Conservation (phyloP, 1,140 invertebrate species). For the Heliconius himera region DNA sequence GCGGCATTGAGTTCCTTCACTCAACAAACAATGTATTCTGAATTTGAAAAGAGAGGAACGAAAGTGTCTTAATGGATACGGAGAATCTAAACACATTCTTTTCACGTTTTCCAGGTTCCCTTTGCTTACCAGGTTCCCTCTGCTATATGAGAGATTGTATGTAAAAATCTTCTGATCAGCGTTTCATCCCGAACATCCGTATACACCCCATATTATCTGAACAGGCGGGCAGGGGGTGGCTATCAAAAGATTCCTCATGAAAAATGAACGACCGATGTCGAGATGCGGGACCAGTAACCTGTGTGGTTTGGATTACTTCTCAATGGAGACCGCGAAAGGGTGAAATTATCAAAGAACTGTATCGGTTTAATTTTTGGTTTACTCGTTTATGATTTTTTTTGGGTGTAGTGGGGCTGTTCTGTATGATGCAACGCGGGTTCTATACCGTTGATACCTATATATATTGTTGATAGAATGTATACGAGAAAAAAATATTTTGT, state of each 20-base stretch:
- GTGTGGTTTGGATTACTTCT: slow-evolving; percentile 59
- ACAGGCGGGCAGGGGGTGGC: slow-evolving; percentile 52
- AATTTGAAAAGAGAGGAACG: no score
- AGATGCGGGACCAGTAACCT: slow-evolving; percentile 62
- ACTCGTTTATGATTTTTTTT: neutral
- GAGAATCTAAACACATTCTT: no score
- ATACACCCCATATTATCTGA: slow-evolving; percentile 58
- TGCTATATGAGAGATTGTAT: neutral
- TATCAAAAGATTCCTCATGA: slow-evolving; percentile 77
- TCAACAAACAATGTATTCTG: no score
- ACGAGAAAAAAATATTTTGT: no score
- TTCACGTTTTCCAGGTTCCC: no score
- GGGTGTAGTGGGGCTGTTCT: neutral
- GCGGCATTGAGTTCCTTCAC: no score
- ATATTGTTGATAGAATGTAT: no score
- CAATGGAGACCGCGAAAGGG: slow-evolving; percentile 45
- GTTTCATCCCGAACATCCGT: slow-evolving; percentile 27
- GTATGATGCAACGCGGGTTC: neutral
- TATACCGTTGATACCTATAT: neutral
- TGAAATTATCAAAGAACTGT: slow-evolving; percentile 28
- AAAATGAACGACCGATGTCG: slow-evolving; percentile 72
- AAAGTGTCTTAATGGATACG: neutral
- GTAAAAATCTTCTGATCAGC: neutral
- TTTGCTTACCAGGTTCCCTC: no score
- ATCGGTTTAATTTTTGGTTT: slow-evolving; percentile 12